Base-by-base conservation (phyloP, 2,797 vertebrate species). In the Sebastes ruberrimus region DNA sequence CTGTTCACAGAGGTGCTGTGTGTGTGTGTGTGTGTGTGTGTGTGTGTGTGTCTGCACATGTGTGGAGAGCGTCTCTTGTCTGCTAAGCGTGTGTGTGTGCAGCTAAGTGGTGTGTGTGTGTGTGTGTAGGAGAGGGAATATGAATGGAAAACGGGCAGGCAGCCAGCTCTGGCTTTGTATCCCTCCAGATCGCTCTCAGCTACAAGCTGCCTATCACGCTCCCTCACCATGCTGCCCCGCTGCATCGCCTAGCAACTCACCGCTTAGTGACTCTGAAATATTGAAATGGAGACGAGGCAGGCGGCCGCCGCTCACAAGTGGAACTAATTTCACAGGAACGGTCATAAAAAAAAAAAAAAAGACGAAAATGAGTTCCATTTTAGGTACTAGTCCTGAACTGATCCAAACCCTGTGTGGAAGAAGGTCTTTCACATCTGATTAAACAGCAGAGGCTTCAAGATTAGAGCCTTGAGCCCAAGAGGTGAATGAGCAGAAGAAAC, bases 111-210 rank as follows among this genome's bases (percentile, higher is more conserved):
- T 65, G 70, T 81, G 73, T 60, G 73, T 81, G 77, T 35, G 33
- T 11, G 10, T 33, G 42, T 38, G 11, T 38, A 13, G 63, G 28
- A 69, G 74, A 84, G 72, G 56, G 83, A 88, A 88, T 86, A 89
- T 90, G 88, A 94, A 93, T 91, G 90, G 89, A 91, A 92, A 93
- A 80, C 1, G 32, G 93, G 85, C 85, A 84, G 76, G 28, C 79
- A 28, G 90, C 88, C 92, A 94, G 60, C 64, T 56, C 25, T 30
- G 80, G 71, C 81, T 91, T 83, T 87, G 84, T 81, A 66, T 72
- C 61, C 76, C 66, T 87, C 82, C 85, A 88, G 80, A 88, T 83
- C 23, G 65, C 83, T 90, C 84, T 82, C 65, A 86, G 89, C 90
- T 87, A 84, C 85, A 84, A 77, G 80, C 84, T 67, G 81, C 80